These are phyloP conservation scores for Phainopepla nitens DNA, from an alignment of 2,113 vertebrate species.

Conservation along the genomic window DNA sequence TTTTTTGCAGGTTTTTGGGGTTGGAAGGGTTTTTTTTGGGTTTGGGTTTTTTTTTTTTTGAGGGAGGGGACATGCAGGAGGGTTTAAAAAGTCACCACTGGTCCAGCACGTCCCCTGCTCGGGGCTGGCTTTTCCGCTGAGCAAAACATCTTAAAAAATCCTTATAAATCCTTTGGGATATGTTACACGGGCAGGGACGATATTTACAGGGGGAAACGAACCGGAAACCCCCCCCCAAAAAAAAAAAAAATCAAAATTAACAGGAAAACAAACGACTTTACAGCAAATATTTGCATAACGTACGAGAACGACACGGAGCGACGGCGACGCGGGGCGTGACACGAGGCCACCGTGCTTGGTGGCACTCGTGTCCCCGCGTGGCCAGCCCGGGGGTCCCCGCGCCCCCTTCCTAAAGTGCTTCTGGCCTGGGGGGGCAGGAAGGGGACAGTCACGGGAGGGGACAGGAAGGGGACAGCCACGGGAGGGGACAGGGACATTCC, in stretches of 20 bases:
- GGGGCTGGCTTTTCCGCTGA: slow-evolving; percentile 70
- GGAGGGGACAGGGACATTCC: background rate
- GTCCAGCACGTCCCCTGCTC: slow-evolving; percentile 49
- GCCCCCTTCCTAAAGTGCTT: slow-evolving; percentile 26
- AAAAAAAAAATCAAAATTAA: background rate
- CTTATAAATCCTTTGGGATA: slow-evolving; percentile 90
- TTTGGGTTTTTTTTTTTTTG: no score
- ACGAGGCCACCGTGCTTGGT: background rate
- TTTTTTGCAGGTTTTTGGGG: background rate
- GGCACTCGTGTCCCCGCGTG: background rate
- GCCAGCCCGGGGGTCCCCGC: background rate
- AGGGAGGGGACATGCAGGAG: slow-evolving; percentile 37
- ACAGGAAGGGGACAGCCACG: background rate
- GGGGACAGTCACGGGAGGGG: background rate
- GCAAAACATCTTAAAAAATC: slow-evolving; percentile 77
- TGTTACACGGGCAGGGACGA: slow-evolving; percentile 85
- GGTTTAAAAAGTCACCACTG: slow-evolving; percentile 63
- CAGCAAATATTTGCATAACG: slow-evolving; percentile 73
- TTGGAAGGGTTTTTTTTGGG: background rate
- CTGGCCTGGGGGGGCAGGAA: no score
- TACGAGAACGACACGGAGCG: slow-evolving; percentile 29
- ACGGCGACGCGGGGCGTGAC: background rate
- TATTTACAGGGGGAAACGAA: slow-evolving; percentile 76
- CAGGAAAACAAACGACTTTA: slow-evolving; percentile 62
- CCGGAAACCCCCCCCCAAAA: background rate